Percentiles rank a stretch among this genome's conserved stretches.
phyloP scores from a whole-genome alignment of 2,797 vertebrate genomes.

The Phoebastria nigripes region DNA sequence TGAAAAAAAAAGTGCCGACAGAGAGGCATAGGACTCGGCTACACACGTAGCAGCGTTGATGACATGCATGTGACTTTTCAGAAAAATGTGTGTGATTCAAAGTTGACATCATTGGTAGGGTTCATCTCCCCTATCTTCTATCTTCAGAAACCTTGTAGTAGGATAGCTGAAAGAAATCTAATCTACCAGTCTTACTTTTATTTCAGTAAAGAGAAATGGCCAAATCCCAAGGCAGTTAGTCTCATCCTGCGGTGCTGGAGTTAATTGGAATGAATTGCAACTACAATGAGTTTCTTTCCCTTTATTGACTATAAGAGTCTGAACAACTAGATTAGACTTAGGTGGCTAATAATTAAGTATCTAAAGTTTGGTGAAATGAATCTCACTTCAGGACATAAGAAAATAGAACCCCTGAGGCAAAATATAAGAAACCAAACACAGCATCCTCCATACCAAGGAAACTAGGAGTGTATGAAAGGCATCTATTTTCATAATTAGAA shows the following conservation, averaged over 20 bases:
- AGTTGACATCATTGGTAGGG: background rate
- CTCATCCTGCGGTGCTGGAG: background rate
- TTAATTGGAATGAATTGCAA: background rate
- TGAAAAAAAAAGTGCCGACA: background rate
- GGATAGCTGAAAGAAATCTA: background rate
- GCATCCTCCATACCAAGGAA: background rate
- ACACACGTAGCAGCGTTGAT: background rate
- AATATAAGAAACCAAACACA: background rate
- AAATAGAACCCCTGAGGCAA: background rate
- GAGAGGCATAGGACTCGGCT: background rate
- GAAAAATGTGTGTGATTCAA: background rate
- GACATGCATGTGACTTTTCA: background rate
- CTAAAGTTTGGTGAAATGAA: background rate
- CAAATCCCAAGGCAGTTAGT: background rate
- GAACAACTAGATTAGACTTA: background rate
- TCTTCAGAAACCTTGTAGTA: background rate
- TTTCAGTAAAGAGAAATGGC: background rate
- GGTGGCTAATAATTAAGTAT: background rate
- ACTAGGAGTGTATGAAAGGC: background rate
- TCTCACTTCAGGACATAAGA: background rate
- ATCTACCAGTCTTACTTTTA: background rate
- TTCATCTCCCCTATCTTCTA: background rate
- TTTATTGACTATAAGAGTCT: background rate
- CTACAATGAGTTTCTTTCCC: background rate
- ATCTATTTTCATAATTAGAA: background rate